Conservation (phyloP, 2,113 vertebrate species). For the Suncus etruscus region DNA sequence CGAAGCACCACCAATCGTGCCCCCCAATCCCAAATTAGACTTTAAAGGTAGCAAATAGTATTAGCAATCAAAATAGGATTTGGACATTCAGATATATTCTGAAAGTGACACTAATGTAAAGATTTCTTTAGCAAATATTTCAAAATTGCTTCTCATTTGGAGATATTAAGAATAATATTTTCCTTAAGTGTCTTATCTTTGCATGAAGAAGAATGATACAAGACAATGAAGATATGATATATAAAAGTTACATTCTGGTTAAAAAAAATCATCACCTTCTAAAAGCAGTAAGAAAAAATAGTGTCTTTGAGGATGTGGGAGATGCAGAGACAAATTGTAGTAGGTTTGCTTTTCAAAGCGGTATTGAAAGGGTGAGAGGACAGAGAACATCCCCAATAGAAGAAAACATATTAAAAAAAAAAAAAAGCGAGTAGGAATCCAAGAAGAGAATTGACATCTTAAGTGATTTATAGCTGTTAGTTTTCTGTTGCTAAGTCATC, state of each 20-base stretch:
- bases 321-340: too few relatives aligned
- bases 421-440: neutral
- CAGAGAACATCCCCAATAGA: too few relatives aligned
- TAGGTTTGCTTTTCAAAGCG: too few relatives aligned
- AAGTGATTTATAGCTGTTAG: neutral
- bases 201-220: neutral
- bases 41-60: neutral
- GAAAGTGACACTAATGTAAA: neutral
- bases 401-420: neutral
- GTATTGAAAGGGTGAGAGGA: too few relatives aligned
- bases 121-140: neutral
- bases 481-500: neutral
- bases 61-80: too few relatives aligned
- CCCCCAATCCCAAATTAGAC: neutral
- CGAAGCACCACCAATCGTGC: too few relatives aligned
- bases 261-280: neutral
- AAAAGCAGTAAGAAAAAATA: too few relatives aligned
- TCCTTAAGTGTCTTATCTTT: neutral
- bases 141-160: neutral
- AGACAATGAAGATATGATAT: neutral
- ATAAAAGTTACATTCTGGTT: neutral
- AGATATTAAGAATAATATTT: neutral
- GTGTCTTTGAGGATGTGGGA: too few relatives aligned
- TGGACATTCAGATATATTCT: neutral
- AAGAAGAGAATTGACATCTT: neutral